These are phyloP conservation scores for Microcebus ravelobensis DNA, from an alignment of 2,113 vertebrate species.

Conservation along the genomic window DNA sequence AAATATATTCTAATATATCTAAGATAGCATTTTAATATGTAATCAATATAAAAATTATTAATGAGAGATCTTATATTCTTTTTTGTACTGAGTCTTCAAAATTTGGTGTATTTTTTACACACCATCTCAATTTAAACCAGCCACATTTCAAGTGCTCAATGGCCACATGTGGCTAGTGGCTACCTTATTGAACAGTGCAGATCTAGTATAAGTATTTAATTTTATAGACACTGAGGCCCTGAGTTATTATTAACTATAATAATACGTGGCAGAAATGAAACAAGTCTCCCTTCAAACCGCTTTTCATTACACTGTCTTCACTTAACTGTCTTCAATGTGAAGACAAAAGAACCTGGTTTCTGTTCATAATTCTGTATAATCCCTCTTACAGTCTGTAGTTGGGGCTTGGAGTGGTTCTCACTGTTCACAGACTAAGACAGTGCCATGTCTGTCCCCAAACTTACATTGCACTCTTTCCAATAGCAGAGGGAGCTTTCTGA, in stretches of 20 bases:
- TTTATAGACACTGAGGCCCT: not conserved
- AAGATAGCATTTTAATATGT: not conserved
- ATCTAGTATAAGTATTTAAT: not conserved
- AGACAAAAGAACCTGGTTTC: not conserved
- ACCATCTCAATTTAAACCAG: not conserved
- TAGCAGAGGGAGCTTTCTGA: not conserved
- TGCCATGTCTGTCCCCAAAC: not conserved
- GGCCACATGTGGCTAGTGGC: no score
- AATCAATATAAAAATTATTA: not conserved
- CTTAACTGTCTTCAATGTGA: no score
- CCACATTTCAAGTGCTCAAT: not conserved
- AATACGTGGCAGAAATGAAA: not conserved
- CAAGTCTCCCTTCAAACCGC: not conserved
- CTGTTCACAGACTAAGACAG: not conserved
- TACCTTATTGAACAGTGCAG: not conserved
- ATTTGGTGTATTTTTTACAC: not conserved
- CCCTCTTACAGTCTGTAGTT: not conserved
- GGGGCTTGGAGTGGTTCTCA: not conserved
- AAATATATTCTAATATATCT: not conserved
- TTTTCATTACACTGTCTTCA: not conserved
- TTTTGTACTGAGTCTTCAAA: not conserved
- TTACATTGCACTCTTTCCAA: fast-evolving
- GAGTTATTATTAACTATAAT: not conserved
- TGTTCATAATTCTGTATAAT: not conserved
- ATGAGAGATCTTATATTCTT: not conserved